phyloP scores from a whole-genome alignment of 2,888 invertebrate genomes.

The Tipula helvola region DNA sequence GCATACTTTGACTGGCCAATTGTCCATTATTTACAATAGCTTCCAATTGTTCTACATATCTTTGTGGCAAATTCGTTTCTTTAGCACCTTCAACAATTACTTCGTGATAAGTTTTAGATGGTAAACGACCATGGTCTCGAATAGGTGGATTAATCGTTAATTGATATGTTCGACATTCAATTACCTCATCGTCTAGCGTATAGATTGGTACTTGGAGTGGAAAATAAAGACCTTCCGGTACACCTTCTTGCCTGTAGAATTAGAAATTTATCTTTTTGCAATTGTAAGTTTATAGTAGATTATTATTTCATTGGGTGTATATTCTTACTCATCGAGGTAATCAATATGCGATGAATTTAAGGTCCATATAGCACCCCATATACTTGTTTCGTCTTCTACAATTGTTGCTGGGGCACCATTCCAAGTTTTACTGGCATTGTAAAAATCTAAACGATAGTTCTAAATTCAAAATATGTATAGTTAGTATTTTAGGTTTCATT shows the following conservation, averaged over 20 bases:
- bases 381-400: conserved; percentile 29
- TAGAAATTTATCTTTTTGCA: conserved; percentile 16
- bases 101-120: background rate
- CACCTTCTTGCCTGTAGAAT: conserved; percentile 56
- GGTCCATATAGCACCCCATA: conserved; percentile 72
- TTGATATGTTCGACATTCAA: conserved; percentile 53
- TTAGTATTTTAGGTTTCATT: too few relatives aligned
- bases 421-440: conserved; percentile 52
- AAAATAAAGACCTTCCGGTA: conserved; percentile 54
- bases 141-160: conserved; percentile 40
- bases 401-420: conserved; percentile 76
- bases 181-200: conserved; percentile 35
- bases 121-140: background rate
- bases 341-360: conserved; percentile 47
- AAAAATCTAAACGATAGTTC: conserved; percentile 59
- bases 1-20: background rate
- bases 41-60: background rate
- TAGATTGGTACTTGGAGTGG: conserved; percentile 46
- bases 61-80: background rate
- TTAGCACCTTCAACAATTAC: background rate
- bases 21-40: background rate
- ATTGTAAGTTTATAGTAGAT: too few relatives aligned
- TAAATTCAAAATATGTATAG: conserved; percentile 22
- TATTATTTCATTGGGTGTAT: background rate
- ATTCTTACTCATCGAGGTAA: conserved; percentile 50